Base-by-base conservation (phyloP, 1,140 invertebrate genomes). In the Saccostrea cuccullata region DNA sequence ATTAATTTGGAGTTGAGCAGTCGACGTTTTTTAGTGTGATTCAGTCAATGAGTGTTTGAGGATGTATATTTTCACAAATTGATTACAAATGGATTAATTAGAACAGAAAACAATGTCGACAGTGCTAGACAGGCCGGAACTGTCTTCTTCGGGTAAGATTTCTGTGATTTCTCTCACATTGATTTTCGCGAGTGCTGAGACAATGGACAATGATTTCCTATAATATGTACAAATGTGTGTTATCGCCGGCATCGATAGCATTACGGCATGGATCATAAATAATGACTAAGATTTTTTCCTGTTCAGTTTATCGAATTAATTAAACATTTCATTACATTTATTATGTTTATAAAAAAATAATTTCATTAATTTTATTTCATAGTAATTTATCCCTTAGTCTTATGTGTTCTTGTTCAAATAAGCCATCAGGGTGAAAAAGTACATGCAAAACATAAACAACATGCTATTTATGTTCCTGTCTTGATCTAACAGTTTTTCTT, bases 61-160 rank as follows among this genome's bases (percentile, higher is more conserved):
- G 70, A 77, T 77, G 70, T 77, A 23, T 84, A 84, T 26, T 84
- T 15, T 60, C n/a, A 86, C 70, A 70, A 77, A 84, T 82, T 55
- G 40, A 86, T 86, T 26, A 40, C 23, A 77, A 82, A 60, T 40
- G 17, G 55, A n/a, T 30, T 26, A 85, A 64, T 26, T 36, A 36
- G 26, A 3, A 64, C 26, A 77, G 70, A 36, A 13, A 36, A 77
- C 5, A 12, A 92, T 91, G 92, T 88, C 90, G 58, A 88, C 88
- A 4, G 86, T 91, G 84, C 86, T 90, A 26, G 85, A 86, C 23
- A 87, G 90, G 55, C 89, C 91, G 30, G 87, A 90, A 58, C 77
- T 92, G 84, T 55, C 91, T 17, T 87, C 86, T 6, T 86, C 64
- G 73, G 92, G 92, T 92, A 91, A 89, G 89, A 84, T 85, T 60